phyloP scores from a whole-genome alignment of 1,140 invertebrate genomes.

The Eueides isabella region DNA sequence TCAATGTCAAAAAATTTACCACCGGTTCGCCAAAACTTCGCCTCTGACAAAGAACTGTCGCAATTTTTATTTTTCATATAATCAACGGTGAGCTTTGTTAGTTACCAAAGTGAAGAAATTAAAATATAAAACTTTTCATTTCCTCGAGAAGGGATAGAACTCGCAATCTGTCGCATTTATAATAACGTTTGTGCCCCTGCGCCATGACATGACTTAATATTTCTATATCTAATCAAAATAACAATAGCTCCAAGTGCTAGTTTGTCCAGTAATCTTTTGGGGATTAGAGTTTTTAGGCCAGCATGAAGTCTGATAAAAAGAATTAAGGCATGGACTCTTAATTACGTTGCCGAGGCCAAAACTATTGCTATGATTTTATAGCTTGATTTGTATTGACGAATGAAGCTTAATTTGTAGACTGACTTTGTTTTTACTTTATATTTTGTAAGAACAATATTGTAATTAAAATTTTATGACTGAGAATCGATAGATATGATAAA shows the following conservation, averaged over 20 bases:
- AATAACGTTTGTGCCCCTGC: neutral
- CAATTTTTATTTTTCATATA: too few relatives aligned
- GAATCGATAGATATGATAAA: too few relatives aligned
- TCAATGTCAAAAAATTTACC: too few relatives aligned
- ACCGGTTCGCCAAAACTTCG: too few relatives aligned
- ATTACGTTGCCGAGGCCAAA: slow-evolving; percentile 15
- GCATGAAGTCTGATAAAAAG: slow-evolving; percentile 14
- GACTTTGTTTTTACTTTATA: neutral
- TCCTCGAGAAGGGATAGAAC: too few relatives aligned
- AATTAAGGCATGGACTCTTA: slow-evolving; percentile 19
- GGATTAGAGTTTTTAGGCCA: slow-evolving; percentile 14
- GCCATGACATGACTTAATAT: too few relatives aligned
- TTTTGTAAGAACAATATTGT: neutral
- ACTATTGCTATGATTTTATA: slow-evolving; percentile 13
- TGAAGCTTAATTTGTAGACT: neutral
- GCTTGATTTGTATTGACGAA: too few relatives aligned
- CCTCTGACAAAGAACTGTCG: too few relatives aligned
- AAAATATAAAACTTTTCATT: too few relatives aligned
- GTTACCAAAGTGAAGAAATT: too few relatives aligned
- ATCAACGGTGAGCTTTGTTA: too few relatives aligned
- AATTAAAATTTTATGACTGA: neutral
- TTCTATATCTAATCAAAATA: slow-evolving; percentile 12
- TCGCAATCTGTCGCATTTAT: neutral
- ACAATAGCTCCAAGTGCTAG: neutral
- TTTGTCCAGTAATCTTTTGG: slow-evolving; percentile 16